Conservation (phyloP, 2,888 invertebrate species). For the Drosophila anomelani region DNA sequence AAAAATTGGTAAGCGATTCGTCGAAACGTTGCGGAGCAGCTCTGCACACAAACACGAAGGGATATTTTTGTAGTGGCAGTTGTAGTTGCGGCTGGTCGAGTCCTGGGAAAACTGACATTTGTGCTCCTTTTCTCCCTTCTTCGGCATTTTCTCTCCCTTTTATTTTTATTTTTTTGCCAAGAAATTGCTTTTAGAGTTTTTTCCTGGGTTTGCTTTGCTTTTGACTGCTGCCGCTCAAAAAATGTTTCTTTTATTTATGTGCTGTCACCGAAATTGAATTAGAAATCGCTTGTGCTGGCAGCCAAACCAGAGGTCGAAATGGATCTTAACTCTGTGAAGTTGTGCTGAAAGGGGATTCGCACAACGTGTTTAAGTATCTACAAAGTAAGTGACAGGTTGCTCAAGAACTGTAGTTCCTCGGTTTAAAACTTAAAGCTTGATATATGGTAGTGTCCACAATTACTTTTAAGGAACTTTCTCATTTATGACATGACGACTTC, state of each 20-base stretch:
- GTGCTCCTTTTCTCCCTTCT: conserved; percentile 56
- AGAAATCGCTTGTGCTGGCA: conserved; percentile 74
- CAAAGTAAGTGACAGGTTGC: conserved; percentile 1
- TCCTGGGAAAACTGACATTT: conserved; percentile 77
- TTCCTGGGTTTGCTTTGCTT: conserved; percentile 67
- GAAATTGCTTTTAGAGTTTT: conserved; percentile 75
- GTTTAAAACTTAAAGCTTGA: not conserved
- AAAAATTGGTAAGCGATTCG: conserved; percentile 79
- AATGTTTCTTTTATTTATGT: conserved; percentile 77
- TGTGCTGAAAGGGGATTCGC: conserved; percentile 6
- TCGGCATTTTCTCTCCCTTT: conserved; percentile 6
- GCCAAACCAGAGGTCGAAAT: conserved; percentile 44
- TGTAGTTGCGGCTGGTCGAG: conserved; percentile 47
- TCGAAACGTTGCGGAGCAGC: conserved; percentile 52
- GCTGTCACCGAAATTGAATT: conserved; percentile 78
- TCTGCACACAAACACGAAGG: conserved; percentile 16
- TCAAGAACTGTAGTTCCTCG: not conserved
- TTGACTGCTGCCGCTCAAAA: conserved; percentile 54
- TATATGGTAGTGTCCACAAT: too few relatives aligned
- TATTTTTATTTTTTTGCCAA: conserved; percentile 57
- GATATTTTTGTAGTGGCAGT: conserved; percentile 46
- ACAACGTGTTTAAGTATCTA: conserved; percentile 1
- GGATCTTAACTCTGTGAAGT: conserved; percentile 20
- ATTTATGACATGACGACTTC: too few relatives aligned
- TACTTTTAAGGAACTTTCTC: not conserved